Evolutionary conservation across 2,888 invertebrate species (phyloP).

Genomic region (Aleiodes testaceus): DNA sequence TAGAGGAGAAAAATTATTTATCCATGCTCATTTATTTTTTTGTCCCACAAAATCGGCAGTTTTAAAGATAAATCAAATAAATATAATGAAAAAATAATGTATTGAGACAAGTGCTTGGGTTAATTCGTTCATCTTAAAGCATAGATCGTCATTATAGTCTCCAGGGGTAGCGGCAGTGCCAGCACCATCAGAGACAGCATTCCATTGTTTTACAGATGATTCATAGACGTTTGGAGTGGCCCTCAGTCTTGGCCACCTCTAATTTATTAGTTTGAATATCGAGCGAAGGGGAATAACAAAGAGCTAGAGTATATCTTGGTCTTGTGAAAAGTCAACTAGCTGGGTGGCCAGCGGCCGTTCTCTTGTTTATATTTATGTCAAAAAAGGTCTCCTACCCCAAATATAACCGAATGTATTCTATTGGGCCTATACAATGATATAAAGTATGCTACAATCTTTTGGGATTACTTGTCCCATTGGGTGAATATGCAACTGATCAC

Average conservation of each 20-base stretch:
- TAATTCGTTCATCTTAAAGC: conserved; percentile 30
- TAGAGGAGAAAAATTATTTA: no score
- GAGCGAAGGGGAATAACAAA: conserved; percentile 63
- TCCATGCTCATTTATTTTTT: no score
- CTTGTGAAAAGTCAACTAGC: conserved; percentile 57
- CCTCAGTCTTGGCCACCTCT: conserved; percentile 62
- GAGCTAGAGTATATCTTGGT: conserved; percentile 44
- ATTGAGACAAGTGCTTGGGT: not conserved
- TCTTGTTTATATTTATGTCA: conserved; percentile 63
- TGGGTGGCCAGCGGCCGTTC: conserved; percentile 69
- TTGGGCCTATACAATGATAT: no score
- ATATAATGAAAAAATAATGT: no score
- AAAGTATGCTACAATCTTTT: not conserved
- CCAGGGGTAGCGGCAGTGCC: no score
- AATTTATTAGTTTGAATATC: conserved; percentile 73
- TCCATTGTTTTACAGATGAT: conserved; percentile 74
- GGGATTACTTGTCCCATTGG: not conserved
- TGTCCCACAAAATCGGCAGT: no score
- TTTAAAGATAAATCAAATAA: no score
- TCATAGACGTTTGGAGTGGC: conserved; percentile 64
- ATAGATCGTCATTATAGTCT: conserved; percentile 49
- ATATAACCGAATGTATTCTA: not conserved
- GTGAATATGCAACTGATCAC: conserved; percentile 4
- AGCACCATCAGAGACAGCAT: conserved; percentile 71
- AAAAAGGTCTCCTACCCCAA: conserved; percentile 51